Evolutionary conservation across 1,140 invertebrate genomes (phyloP).

Genomic region (Belonocnema kinseyi): DNA sequence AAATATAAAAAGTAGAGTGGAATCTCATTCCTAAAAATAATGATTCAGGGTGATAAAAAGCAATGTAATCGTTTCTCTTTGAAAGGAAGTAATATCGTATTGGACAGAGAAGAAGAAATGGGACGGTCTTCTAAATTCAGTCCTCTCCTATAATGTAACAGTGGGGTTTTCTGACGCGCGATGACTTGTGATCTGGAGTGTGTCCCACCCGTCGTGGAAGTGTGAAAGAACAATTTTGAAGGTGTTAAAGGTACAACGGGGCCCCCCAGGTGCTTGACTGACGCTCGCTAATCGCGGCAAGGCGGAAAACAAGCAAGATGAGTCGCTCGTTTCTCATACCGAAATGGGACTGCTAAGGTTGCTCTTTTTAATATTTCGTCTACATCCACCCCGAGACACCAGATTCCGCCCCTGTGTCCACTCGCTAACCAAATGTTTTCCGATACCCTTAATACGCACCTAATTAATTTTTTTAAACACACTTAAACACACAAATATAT

Average conservation of each 20-base stretch:
- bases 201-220: conserved; percentile 44
- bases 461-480: no score
- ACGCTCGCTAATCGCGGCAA: conserved; percentile 64
- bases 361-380: not conserved
- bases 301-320: conserved; percentile 69
- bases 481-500: no score
- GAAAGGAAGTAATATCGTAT: not conserved
- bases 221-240: conserved; percentile 63
- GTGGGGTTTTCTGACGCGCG: conserved; percentile 6
- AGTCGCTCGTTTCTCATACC: conserved; percentile 60
- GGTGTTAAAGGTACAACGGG: conserved; percentile 58
- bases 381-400: no score
- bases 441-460: no score
- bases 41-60: not conserved
- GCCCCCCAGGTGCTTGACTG: conserved; percentile 61
- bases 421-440: no score
- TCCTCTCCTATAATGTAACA: not conserved
- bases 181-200: conserved; percentile 25
- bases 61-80: not conserved
- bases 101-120: not conserved
- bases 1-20: not conserved
- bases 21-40: not conserved
- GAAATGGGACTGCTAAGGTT: conserved; percentile 24
- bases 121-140: conserved; percentile 21
- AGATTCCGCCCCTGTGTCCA: no score